Evolutionary conservation across 1,140 invertebrate species (phyloP), one percentile per base, ranked within the genome.

Genomic region (Tetramorium alpestre): DNA sequence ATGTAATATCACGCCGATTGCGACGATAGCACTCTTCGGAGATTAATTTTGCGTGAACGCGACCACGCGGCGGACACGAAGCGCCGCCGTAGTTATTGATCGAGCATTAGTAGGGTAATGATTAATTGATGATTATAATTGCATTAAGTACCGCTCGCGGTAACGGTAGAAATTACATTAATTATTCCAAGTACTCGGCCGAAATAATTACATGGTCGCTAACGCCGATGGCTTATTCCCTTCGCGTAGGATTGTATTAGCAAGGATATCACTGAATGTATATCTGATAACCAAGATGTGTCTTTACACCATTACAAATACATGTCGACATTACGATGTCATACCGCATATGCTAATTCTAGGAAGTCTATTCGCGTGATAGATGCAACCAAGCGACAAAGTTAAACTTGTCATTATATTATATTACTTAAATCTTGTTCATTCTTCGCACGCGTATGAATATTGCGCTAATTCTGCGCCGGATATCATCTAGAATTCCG

Each of bases 51-150:
- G 80, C 80, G 80, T 84, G 69, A 75, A 84, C 54, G 69, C 60
- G 25, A 80, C 60, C 60, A 28, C 75, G 75, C 75, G 73, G 49
- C 51, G 58, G 18, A 85, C 73, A 16, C 58, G 44, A 6, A 70
- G 33, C 69, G 41, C 80, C 80, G 51, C 25, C 69, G 54, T 25
- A 84, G 80, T 84, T 84, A 84, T 84, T 84, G 87, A 89, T 89
- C 75, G 82, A 33, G 60, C 85, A 25, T 87, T 90, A 90, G 67
- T 38, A 69, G 72, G 69, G 62, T 75, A 80, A 89, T 90, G 88
- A 90, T 90, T 90, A 90, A 90, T 90, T 76, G 88, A 87, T 89
- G 85, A 86, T 87, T 85, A 87, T 90, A 89, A 89, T 88, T 90
- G 62, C 89, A 90, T 89, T 90, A 90, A 90, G 88, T 64, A 58